Conservation (phyloP, 2,113 vertebrate species). For the Perca fluviatilis region DNA sequence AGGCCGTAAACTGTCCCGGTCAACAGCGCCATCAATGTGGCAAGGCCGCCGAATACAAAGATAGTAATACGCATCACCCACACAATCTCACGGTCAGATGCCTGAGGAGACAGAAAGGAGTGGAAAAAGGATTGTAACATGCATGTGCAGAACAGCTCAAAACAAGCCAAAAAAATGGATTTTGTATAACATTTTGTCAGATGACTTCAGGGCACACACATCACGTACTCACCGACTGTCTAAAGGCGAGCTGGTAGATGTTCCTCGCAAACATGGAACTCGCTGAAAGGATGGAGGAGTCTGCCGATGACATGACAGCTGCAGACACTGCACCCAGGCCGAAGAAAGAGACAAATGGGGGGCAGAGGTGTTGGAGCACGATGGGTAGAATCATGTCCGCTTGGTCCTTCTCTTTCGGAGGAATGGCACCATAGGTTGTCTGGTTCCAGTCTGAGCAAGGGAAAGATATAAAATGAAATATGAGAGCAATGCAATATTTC, state of each 20-base stretch:
- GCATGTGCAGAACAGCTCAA: neutral
- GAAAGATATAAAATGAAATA: conserved; percentile 1
- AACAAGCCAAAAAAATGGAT: neutral
- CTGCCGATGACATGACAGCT: conserved; percentile 98
- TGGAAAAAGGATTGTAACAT: neutral
- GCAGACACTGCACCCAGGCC: conserved; percentile 96
- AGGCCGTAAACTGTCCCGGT: conserved; percentile 95
- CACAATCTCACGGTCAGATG: conserved; percentile 95
- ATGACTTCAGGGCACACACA: neutral
- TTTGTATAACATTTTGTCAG: neutral
- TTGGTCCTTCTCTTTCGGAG: conserved; percentile 89
- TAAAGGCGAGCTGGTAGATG: conserved; percentile 96
- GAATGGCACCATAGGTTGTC: conserved; percentile 87
- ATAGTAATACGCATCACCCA: conserved; percentile 98
- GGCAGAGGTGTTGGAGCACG: conserved; percentile 96
- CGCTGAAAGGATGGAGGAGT: conserved; percentile 98
- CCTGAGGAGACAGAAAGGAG: conserved; percentile 82
- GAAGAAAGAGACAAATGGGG: conserved; percentile 94
- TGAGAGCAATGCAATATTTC: neutral
- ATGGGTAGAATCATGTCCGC: conserved; percentile 98
- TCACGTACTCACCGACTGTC: conserved; percentile 90
- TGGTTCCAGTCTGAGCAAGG: conserved; percentile 92
- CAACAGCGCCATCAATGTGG: conserved; percentile 95
- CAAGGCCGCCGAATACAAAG: conserved; percentile 94
- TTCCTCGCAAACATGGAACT: conserved; percentile 99